Evolutionary conservation across 2,113 vertebrate genomes (phyloP).

Genomic region (Ariopsis seemanni): DNA sequence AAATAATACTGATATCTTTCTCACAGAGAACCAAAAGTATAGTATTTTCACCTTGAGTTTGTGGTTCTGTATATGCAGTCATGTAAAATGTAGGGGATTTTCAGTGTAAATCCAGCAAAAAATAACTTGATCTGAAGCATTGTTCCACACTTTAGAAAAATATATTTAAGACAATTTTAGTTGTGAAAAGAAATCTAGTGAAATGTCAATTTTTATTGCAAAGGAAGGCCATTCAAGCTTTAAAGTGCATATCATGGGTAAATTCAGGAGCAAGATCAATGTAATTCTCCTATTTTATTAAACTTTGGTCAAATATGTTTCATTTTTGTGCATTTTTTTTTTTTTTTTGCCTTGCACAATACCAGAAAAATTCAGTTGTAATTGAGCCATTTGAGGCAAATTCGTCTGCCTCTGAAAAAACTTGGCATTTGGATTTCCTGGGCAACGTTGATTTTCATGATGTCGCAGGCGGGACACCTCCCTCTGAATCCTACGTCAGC

Average conservation of each 20-base stretch:
- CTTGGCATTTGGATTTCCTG: too few species aligned
- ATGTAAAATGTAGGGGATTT: constrained; percentile 17
- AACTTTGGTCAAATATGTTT: too few species aligned
- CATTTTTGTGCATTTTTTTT: too few species aligned
- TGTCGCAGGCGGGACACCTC: too few species aligned
- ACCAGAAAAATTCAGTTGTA: too few species aligned
- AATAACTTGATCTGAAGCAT: not conserved
- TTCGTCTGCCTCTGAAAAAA: too few species aligned
- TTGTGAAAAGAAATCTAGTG: constrained; percentile 67
- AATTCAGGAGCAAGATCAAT: too few species aligned
- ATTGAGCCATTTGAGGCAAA: too few species aligned
- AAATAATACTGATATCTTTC: constrained; percentile 59
- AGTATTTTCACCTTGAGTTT: constrained; percentile 7
- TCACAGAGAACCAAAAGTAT: constrained; percentile 41
- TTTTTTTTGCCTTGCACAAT: too few species aligned
- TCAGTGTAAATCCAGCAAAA: constrained; percentile 20
- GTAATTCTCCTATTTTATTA: too few species aligned
- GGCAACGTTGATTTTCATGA: too few species aligned
- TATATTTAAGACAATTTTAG: constrained; percentile 55
- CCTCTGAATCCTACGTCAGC: too few species aligned
- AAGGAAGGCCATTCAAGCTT: constrained; percentile 7
- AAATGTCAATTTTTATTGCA: constrained; percentile 15
- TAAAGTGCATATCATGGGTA: not conserved
- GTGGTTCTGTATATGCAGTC: not conserved
- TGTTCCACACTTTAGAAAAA: constrained; percentile 27